phyloP scores from a whole-genome alignment of 1,140 invertebrate species.

The Drosophila sproati region DNA sequence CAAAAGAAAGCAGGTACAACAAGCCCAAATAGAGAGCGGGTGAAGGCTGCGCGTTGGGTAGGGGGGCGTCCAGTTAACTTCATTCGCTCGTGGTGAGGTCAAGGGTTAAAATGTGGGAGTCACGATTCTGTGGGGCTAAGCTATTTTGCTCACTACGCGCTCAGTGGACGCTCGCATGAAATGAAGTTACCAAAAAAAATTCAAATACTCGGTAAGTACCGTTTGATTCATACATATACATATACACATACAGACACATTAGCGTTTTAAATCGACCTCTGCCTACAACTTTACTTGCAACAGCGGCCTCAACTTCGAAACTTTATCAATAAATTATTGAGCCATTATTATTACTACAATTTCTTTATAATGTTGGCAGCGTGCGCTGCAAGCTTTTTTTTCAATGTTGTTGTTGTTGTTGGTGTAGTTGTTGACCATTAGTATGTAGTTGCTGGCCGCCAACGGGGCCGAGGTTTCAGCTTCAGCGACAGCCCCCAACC shows the following conservation, averaged over 20 bases:
- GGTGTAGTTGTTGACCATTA: conserved; percentile 74
- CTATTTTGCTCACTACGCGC: conserved; percentile 69
- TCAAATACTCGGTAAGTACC: conserved; percentile 75
- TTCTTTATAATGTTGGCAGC: conserved; percentile 82
- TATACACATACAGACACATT: conserved; percentile 28
- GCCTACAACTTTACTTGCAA: conserved; percentile 59
- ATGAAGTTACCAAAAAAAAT: conserved; percentile 79
- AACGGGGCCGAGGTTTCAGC: conserved; percentile 72
- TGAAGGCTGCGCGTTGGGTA: conserved; percentile 8
- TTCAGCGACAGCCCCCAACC: conserved; percentile 29
- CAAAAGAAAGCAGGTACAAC: conserved; percentile 66
- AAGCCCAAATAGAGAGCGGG: conserved; percentile 1
- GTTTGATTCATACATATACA: conserved; percentile 64
- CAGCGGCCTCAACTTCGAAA: conserved; percentile 36
- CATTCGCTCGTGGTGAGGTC: conserved; percentile 79
- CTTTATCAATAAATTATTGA: conserved; percentile 84
- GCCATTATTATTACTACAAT: conserved; percentile 83
- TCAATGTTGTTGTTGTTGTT: conserved; percentile 39
- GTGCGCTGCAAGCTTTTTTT: conserved; percentile 69
- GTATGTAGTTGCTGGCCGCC: conserved; percentile 77
- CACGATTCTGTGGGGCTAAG: conserved; percentile 74
- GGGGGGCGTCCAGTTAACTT: conserved; percentile 62
- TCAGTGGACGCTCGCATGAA: conserved; percentile 60
- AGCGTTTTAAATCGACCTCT: conserved; percentile 47
- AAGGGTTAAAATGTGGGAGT: conserved; percentile 84